Percentiles rank a stretch among this genome's conserved stretches.
phyloP scores from a whole-genome alignment of 2,797 vertebrate genomes.

The Epinephelus coioides region DNA sequence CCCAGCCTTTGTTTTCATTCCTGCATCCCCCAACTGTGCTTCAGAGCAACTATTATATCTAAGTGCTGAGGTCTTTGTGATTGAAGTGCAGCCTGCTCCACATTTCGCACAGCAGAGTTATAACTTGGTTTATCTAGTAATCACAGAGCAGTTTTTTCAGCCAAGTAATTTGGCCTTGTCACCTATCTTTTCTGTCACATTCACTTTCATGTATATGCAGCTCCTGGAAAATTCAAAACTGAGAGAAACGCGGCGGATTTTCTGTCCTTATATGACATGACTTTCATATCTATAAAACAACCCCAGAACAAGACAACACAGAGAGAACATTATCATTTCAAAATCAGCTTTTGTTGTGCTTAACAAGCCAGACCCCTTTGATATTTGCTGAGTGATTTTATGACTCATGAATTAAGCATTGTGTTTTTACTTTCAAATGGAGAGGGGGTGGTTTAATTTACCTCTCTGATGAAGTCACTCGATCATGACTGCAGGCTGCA shows the following conservation, averaged over 20 bases:
- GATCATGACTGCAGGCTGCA: background rate
- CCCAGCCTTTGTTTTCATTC: slow-evolving; percentile 9
- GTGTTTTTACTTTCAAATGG: slow-evolving; percentile 24
- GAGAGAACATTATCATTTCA: slow-evolving; percentile 4
- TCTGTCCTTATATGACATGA: background rate
- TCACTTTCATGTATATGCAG: background rate
- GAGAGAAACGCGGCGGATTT: background rate
- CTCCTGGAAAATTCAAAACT: background rate
- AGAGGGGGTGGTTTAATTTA: slow-evolving; percentile 17
- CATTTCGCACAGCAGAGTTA: background rate
- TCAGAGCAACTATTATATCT: background rate
- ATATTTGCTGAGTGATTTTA: slow-evolving; percentile 23
- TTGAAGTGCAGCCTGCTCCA: background rate
- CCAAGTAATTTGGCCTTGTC: background rate
- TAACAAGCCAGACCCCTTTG: slow-evolving; percentile 15
- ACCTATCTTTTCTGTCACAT: background rate
- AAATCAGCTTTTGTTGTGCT: slow-evolving; percentile 20
- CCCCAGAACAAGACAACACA: background rate
- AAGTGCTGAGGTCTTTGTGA: background rate
- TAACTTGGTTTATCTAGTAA: background rate
- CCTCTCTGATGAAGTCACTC: slow-evolving; percentile 9
- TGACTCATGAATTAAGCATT: slow-evolving; percentile 10
- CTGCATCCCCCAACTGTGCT: background rate
- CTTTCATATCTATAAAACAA: background rate
- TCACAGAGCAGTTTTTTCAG: too few relatives aligned